phyloP scores from a whole-genome alignment of 1,140 invertebrate species.

The Pseudoatta argentina region DNA sequence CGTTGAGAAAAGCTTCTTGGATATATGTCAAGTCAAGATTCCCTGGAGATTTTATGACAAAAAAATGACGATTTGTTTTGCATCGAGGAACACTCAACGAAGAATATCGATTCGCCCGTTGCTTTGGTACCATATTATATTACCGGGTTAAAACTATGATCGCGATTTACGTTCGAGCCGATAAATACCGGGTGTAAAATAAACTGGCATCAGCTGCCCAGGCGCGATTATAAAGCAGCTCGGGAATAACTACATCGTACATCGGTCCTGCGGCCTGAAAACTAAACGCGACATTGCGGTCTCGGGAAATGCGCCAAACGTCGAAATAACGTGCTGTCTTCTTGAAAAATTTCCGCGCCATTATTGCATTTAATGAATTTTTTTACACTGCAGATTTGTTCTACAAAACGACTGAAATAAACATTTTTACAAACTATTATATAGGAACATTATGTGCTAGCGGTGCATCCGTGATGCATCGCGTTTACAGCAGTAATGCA shows the following conservation, averaged over 20 bases:
- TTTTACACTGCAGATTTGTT: background rate
- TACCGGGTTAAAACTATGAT: constrained; percentile 22
- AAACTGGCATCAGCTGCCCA: constrained; percentile 66
- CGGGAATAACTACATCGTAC: constrained; percentile 25
- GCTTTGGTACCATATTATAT: background rate
- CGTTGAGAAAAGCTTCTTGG: background rate
- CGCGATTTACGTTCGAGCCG: constrained; percentile 64
- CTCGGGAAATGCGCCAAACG: constrained; percentile 3
- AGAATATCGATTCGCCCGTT: constrained; percentile 49
- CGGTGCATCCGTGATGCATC: background rate
- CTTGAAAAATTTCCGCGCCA: background rate
- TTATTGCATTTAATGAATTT: constrained; percentile 7
- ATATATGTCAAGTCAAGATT: constrained; percentile 20
- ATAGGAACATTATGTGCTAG: background rate
- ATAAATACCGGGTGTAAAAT: constrained; percentile 70
- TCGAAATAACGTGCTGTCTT: background rate
- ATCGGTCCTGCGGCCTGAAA: constrained; percentile 15
- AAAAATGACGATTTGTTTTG: constrained; percentile 23
- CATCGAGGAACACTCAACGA: background rate
- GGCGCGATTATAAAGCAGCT: constrained; percentile 59
- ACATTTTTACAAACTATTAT: constrained; percentile 41
- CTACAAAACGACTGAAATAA: background rate
- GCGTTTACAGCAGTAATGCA: constrained; percentile 15
- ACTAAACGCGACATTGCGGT: constrained; percentile 29
- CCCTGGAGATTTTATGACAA: constrained; percentile 35